These are phyloP conservation scores for Plectropomus leopardus DNA, from an alignment of 2,113 vertebrate species.

Conservation along the genomic window DNA sequence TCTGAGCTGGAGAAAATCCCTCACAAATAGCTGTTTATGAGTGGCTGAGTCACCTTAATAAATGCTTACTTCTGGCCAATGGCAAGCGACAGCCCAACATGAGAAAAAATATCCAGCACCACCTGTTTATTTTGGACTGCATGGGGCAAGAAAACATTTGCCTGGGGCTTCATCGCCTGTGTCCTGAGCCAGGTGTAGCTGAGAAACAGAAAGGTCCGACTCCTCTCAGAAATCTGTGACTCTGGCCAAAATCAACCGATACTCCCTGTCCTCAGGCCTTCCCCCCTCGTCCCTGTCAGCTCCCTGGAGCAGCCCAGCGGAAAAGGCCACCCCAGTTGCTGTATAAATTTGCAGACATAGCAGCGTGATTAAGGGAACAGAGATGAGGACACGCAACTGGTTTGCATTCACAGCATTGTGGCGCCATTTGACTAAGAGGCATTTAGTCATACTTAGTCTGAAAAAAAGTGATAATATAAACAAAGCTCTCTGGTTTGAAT, in stretches of 20 bases:
- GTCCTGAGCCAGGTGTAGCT: conserved; percentile 57
- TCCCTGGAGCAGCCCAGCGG: not conserved
- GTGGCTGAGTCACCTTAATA: conserved; percentile 72
- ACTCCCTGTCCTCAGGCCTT: conserved; percentile 16
- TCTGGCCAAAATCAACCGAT: conserved; percentile 69
- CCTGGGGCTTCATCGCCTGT: conserved; percentile 23
- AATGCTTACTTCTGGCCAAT: conserved; percentile 66
- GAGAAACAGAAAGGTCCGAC: conserved; percentile 43
- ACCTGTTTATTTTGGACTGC: conserved; percentile 64
- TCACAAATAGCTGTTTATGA: conserved; percentile 76
- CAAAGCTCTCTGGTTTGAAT: conserved; percentile 44
- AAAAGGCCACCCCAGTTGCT: conserved; percentile 38
- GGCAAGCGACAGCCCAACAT: conserved; percentile 37
- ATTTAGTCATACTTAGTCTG: conserved; percentile 52
- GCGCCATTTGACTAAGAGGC: conserved; percentile 55
- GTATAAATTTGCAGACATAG: conserved; percentile 39
- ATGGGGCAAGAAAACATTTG: not conserved
- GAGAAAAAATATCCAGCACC: conserved; percentile 31
- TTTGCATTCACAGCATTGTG: conserved; percentile 31
- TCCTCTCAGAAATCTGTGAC: conserved; percentile 44
- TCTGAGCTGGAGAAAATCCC: conserved; percentile 64
- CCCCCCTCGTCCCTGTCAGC: conserved; percentile 8
- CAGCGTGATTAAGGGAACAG: conserved; percentile 29
- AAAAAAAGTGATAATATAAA: conserved; percentile 51
- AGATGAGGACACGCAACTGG: conserved; percentile 51